Evolutionary conservation across 2,113 vertebrate genomes (phyloP), one percentile per base, ranked within the genome.

Genomic region (Osmerus mordax): DNA sequence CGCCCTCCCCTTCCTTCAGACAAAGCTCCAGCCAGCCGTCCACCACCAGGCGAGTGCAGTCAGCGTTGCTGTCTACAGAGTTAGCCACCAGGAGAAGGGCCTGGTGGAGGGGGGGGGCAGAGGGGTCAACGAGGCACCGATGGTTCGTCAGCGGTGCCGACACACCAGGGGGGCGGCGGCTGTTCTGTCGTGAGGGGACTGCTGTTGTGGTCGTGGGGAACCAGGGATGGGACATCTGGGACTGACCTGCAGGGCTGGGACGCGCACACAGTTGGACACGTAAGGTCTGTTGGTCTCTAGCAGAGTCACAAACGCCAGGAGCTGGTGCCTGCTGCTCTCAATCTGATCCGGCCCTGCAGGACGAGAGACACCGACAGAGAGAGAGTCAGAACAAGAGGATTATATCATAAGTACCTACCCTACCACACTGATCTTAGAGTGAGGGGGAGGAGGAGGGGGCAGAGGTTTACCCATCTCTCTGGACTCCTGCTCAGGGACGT

Each of bases 231-330:
- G 18, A 58, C 55, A 25, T n/a, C n/a, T 16, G 14, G 1, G 3
- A 13, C 16, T 0, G n/a, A 1, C 14, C 13, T 15, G 25, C 18
- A 62, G 52, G 12, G 15, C 65, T 0, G 96, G 95, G 2, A 94
- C 72, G 0, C 95, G 88, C 9, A 95, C 81, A 0, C 95, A 96
- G 91, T 95, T 97, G 28, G 95, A 91, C 81, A 98, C 76, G 86
- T 96, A 98, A 0, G 95, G 94, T 19, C 93, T 98, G 90, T 91
- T 96, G 82, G 96, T 98, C 89, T 98, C 96, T 80, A 98, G 81
- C 73, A 98, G 88, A 2, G 96, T 97, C 71, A 97, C 95, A 0
- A 95, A 98, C 76, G 93, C 86, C 0, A 98, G 87, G 65, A 98
- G 90, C 88, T 97, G 96, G 84, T 97, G 96, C 79, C 11, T 87